Conservation (phyloP, 2,797 vertebrate genomes). For the Melanotaenia pygmaea region DNA sequence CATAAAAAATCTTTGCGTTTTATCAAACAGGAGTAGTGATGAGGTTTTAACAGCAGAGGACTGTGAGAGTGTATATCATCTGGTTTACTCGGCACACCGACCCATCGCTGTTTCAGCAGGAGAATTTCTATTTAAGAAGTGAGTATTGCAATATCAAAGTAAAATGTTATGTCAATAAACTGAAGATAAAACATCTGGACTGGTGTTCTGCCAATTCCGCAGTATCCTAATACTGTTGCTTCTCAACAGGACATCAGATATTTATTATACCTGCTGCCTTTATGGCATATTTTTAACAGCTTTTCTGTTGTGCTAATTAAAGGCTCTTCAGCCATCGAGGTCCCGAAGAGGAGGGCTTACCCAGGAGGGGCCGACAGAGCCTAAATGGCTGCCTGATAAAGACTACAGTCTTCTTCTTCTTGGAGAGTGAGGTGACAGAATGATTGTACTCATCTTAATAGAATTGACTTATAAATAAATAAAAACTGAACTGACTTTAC, state of each 20-base stretch:
- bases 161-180: not conserved
- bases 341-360: constrained; percentile 91
- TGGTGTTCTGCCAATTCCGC: not conserved
- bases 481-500: not conserved
- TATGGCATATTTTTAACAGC: not conserved
- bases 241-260: not conserved
- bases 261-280: constrained; percentile 1
- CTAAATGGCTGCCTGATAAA: constrained; percentile 95
- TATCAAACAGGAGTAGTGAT: constrained; percentile 89
- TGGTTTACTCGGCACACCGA: constrained; percentile 97
- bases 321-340: constrained; percentile 95
- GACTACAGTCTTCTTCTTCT: constrained; percentile 96
- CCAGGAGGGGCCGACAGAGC: constrained; percentile 92
- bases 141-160: constrained; percentile 60
- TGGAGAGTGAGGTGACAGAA: constrained; percentile 93
- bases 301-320: constrained; percentile 30
- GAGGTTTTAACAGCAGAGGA: constrained; percentile 96
- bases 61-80: constrained; percentile 98
- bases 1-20: constrained; percentile 3
- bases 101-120: constrained; percentile 95
- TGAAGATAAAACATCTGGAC: not conserved
- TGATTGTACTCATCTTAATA: not conserved
- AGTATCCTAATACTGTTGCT: not conserved
- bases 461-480: not conserved
- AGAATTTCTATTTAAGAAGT: constrained; percentile 98